Conservation (phyloP, 2,113 vertebrate genomes). For the Lophura nycthemera region DNA sequence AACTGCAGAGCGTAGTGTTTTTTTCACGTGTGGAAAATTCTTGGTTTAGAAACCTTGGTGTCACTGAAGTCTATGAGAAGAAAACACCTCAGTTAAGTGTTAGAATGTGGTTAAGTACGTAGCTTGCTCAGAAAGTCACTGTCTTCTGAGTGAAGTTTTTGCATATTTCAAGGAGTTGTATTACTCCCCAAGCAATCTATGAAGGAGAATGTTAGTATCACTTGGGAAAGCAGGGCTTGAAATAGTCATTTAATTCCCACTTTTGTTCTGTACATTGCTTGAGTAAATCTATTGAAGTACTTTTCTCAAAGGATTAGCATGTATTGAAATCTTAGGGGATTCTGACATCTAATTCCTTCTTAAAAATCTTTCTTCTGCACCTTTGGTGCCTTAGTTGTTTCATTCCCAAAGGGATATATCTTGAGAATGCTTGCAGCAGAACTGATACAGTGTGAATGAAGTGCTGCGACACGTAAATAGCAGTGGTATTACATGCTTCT, state of each 20-base stretch:
- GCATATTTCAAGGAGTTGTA: not conserved
- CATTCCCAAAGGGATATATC: not conserved
- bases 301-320: not conserved
- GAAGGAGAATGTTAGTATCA: not conserved
- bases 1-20: not conserved
- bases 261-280: fast-evolving
- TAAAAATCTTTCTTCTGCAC: not conserved
- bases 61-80: not conserved
- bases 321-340: not conserved
- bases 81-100: not conserved
- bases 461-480: not conserved
- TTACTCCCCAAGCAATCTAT: not conserved
- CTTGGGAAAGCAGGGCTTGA: not conserved
- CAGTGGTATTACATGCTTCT: not conserved
- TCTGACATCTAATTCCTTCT: not conserved
- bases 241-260: not conserved
- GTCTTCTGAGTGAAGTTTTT: not conserved
- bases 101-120: not conserved
- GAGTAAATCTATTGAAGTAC: not conserved
- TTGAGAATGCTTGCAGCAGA: not conserved
- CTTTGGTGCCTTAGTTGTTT: not conserved
- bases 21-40: not conserved
- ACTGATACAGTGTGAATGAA: not conserved
- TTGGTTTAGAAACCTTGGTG: not conserved
- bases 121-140: not conserved